Percentiles rank a stretch among this genome's conserved stretches.
These are phyloP conservation scores for Helostoma temminkii DNA, from an alignment of 2,797 vertebrate genomes.

Conservation along the genomic window DNA sequence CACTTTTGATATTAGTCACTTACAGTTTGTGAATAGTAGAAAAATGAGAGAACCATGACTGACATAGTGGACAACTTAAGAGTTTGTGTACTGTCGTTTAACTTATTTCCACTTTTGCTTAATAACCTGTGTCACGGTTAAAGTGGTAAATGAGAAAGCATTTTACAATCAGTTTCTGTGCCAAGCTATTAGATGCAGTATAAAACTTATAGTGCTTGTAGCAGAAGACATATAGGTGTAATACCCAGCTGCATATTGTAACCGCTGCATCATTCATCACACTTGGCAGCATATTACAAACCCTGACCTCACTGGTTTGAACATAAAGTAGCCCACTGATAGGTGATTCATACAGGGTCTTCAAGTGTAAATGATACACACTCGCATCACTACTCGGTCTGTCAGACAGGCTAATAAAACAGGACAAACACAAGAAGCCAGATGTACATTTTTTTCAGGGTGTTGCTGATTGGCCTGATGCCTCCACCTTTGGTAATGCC, in stretches of 20 bases:
- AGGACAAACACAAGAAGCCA: conserved; percentile 2
- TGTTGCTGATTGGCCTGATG: not conserved
- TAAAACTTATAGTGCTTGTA: not conserved
- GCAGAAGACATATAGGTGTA: conserved; percentile 44
- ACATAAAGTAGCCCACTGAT: conserved; percentile 6
- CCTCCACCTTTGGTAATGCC: not conserved
- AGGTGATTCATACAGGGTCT: conserved; percentile 1
- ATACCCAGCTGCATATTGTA: conserved; percentile 36
- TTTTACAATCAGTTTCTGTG: too few relatives aligned
- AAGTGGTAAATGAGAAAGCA: too few relatives aligned
- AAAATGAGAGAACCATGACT: too few relatives aligned
- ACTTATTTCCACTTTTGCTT: too few relatives aligned
- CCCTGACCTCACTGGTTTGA: conserved; percentile 33
- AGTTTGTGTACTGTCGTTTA: too few relatives aligned
- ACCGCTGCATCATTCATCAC: conserved; percentile 41
- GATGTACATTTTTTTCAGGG: conserved; percentile 34
- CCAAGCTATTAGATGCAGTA: too few relatives aligned
- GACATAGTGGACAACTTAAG: too few relatives aligned
- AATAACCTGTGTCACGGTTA: too few relatives aligned
- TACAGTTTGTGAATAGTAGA: too few relatives aligned
- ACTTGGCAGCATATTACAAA: conserved; percentile 46
- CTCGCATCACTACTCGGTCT: too few relatives aligned
- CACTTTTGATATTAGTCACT: too few relatives aligned
- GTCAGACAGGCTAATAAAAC: conserved; percentile 7
- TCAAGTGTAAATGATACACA: not conserved